These are phyloP conservation scores for Laothoe populi DNA, from an alignment of 2,888 invertebrate genomes.

Conservation along the genomic window DNA sequence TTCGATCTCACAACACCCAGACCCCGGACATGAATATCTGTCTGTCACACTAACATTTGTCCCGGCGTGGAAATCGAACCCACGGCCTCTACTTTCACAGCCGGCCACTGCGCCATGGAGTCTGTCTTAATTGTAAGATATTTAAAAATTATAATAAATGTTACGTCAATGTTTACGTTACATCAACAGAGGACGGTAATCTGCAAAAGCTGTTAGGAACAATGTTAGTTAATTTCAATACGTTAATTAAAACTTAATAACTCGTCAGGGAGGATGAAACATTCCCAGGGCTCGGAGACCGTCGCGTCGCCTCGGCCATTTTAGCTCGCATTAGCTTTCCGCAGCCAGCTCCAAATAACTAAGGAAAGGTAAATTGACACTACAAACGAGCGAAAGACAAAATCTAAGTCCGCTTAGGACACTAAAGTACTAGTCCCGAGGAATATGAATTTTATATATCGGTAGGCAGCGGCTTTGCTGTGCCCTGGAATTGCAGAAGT, in stretches of 20 bases:
- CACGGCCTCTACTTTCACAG: too few species aligned
- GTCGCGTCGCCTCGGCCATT: constrained; percentile 44
- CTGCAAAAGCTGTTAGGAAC: constrained; percentile 31
- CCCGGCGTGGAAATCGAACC: too few species aligned
- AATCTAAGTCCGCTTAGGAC: constrained; percentile 53
- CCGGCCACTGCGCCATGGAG: too few species aligned
- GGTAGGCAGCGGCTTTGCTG: too few species aligned
- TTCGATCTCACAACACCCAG: too few species aligned
- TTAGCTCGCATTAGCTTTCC: constrained; percentile 49
- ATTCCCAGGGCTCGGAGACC: constrained; percentile 36
- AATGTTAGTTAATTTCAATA: constrained; percentile 41
- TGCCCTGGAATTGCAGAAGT: too few species aligned
- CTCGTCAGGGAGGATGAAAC: constrained; percentile 34
- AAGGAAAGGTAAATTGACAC: constrained; percentile 72
- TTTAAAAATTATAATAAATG: not conserved
- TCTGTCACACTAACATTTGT: too few species aligned
- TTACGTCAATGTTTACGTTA: constrained; percentile 17
- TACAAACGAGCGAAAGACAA: constrained; percentile 67
- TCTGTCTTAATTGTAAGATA: not conserved
- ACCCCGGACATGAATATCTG: too few species aligned
- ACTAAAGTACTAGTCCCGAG: constrained; percentile 40
- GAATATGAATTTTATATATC: too few species aligned
- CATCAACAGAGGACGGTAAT: constrained; percentile 28
- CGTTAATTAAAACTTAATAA: constrained; percentile 54
- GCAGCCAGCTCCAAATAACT: constrained; percentile 56